Percentiles rank a stretch among this genome's conserved stretches.
These are phyloP conservation scores for Anomalospiza imberbis DNA, from an alignment of 2,797 vertebrate genomes.

Conservation along the genomic window DNA sequence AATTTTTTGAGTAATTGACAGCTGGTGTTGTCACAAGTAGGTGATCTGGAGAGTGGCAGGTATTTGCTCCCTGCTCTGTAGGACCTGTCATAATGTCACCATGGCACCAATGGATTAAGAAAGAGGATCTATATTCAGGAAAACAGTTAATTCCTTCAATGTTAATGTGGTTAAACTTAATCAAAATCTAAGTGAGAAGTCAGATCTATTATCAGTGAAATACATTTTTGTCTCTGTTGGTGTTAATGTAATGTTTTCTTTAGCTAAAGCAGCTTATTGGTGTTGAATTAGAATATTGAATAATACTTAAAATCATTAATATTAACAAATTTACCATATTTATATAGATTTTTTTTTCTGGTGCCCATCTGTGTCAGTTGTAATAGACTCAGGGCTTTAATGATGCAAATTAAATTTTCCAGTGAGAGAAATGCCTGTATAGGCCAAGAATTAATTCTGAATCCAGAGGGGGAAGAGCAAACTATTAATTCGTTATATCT, in stretches of 20 bases:
- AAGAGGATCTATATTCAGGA: neutral
- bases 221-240: neutral
- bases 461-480: neutral
- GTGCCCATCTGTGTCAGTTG: neutral
- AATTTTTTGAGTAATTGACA: neutral
- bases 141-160: neutral
- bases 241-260: neutral
- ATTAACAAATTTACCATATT: neutral
- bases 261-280: neutral
- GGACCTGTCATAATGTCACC: neutral
- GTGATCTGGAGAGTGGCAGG: neutral
- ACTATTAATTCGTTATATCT: neutral
- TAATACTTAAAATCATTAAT: neutral
- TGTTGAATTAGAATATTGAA: constrained; percentile 15
- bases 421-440: constrained; percentile 13
- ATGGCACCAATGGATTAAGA: neutral
- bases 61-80: neutral
- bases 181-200: neutral
- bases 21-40: neutral
- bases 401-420: constrained; percentile 34
- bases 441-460: constrained; percentile 23
- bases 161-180: neutral
- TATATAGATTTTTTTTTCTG: neutral
- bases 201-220: neutral
- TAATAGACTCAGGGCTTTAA: constrained; percentile 18